phyloP scores from a whole-genome alignment of 2,797 vertebrate species.

The Propithecus perrieri region DNA sequence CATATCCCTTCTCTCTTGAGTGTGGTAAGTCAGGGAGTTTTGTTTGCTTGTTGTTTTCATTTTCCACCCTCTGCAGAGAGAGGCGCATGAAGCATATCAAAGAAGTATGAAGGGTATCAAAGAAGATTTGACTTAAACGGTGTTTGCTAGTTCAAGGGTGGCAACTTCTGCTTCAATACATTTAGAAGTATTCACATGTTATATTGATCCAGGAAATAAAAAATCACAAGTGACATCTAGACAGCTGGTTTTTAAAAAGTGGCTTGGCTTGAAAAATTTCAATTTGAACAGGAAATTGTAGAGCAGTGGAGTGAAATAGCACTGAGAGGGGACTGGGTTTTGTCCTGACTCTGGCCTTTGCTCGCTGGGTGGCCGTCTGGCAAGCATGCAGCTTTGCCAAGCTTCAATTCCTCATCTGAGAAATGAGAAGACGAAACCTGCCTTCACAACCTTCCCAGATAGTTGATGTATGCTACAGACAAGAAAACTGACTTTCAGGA shows the following conservation, averaged over 20 bases:
- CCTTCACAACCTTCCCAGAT: background rate
- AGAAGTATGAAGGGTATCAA: background rate
- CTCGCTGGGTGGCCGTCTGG: background rate
- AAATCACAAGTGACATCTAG: conserved; percentile 49
- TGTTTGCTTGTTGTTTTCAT: background rate
- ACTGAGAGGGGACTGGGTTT: background rate
- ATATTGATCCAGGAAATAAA: conserved; percentile 52
- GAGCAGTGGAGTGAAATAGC: background rate
- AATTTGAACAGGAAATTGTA: conserved; percentile 51
- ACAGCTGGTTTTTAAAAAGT: conserved; percentile 41
- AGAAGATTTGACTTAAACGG: background rate
- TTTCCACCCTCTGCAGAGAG: background rate
- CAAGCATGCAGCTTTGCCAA: background rate
- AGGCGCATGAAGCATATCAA: background rate
- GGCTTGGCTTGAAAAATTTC: conserved; percentile 30
- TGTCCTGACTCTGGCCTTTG: background rate
- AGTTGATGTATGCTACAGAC: background rate
- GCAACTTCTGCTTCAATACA: background rate
- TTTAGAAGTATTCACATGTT: conserved; percentile 13
- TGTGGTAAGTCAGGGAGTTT: background rate
- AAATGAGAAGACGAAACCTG: conserved; percentile 35
- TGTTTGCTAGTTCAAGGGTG: background rate
- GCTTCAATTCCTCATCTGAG: conserved; percentile 6
- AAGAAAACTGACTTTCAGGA: background rate
- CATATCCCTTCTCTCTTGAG: background rate